Percentiles rank a stretch among this genome's conserved stretches.
These are phyloP conservation scores for Galbula dea DNA, from an alignment of 2,113 vertebrate genomes.

Conservation along the genomic window DNA sequence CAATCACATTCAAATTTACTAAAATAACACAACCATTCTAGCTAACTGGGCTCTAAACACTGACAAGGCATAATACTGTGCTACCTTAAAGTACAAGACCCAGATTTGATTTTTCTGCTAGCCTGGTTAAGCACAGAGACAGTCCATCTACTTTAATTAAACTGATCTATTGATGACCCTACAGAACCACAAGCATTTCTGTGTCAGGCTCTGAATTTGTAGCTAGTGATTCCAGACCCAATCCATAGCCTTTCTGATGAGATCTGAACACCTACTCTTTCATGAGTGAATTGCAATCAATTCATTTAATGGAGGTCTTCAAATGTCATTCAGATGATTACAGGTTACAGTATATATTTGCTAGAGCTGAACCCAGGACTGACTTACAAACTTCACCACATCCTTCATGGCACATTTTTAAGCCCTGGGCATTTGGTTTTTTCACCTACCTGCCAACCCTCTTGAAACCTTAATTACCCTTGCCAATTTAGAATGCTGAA, in stretches of 20 bases:
- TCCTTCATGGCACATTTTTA: background rate
- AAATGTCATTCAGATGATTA: background rate
- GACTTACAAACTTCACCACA: background rate
- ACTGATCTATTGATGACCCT: background rate
- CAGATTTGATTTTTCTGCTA: rapidly evolving
- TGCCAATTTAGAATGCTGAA: background rate
- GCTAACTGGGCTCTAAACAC: background rate
- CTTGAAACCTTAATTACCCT: background rate
- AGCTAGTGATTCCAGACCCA: background rate
- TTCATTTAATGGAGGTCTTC: background rate
- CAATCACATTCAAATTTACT: background rate
- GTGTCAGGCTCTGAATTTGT: background rate
- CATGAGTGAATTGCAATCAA: slow-evolving; percentile 13
- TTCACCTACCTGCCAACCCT: background rate
- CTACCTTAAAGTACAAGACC: background rate
- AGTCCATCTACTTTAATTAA: background rate
- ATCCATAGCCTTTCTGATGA: background rate
- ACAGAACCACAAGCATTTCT: background rate
- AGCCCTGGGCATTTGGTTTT: background rate
- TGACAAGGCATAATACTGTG: background rate
- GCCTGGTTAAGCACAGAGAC: background rate
- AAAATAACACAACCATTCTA: background rate
- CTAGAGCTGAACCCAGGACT: background rate
- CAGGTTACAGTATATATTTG: background rate
- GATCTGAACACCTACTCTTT: background rate